Base-by-base conservation (phyloP, 2,888 invertebrate genomes). In the Erebia ligea region DNA sequence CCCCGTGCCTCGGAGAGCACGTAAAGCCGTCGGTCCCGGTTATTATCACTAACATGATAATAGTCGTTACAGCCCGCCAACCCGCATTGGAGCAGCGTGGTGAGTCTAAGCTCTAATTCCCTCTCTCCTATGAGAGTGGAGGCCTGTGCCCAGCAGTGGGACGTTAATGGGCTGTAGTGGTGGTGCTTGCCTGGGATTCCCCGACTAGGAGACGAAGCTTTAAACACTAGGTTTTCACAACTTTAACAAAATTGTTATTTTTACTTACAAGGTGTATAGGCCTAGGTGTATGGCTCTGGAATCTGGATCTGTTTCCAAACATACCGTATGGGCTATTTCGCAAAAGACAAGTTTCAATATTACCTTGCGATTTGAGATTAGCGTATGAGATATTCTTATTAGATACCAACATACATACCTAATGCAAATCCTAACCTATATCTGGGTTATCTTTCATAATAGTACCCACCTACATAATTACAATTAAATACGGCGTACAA, bases 261-360 rank as follows among this genome's bases (percentile, higher is more conserved):
- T 19, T 11, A 10, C 19, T 17, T 54, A 19, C 10, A 19, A 17
- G 54, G 10, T 54, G 13, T n/a, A 45, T 6, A n/a, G n/a, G n/a
- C n/a, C n/a, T n/a, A 34, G 34, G 34, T 34, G 34, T 54, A 54
- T 17, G 10, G 19, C 54, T 54, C 19, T 54, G 54, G 54, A 19
- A 19, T 54, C 19, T 54, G 54, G 54, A 19, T 54, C 54, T 8
- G 54, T 54, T 54, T 10, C 19, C 17, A 19, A 54, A 17, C 17
- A 8, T 17, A 2, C 0, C 17, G 1, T 52, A 19, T 17, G 2
- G 1, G 2, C 71, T 78, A 75, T 86, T 82, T 81, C 79, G 84
- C 82, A 84, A 86, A 82, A 34, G 80, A 80, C 82, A 80, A 72
- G 77, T 77, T 80, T 71, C 70, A 70, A 72, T 76, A 77, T 78